Percentiles rank a stretch among this genome's conserved stretches.
These are phyloP conservation scores for Macquaria ambigua DNA, from an alignment of 2,113 vertebrate genomes.

Conservation along the genomic window DNA sequence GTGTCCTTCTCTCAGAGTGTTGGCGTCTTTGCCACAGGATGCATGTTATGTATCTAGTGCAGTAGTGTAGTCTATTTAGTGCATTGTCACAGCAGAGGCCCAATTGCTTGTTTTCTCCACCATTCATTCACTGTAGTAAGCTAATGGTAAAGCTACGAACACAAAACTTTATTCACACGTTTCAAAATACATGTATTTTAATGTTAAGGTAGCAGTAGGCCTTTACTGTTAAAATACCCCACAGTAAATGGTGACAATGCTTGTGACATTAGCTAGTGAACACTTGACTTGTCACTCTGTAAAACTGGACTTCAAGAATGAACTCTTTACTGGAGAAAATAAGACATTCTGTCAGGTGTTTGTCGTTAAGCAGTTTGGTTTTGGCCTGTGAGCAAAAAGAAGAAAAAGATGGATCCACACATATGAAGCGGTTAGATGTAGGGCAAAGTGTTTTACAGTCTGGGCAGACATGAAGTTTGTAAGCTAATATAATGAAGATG, in stretches of 20 bases:
- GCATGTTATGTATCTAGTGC: not conserved
- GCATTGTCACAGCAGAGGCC: not conserved
- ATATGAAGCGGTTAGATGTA: not conserved
- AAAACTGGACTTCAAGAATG: not conserved
- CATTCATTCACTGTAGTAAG: not conserved
- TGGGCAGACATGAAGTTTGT: not conserved
- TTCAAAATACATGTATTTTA: not conserved
- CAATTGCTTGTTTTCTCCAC: not conserved
- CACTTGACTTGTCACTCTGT: not conserved
- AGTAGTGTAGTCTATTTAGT: not conserved
- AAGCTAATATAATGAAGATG: constrained; percentile 2
- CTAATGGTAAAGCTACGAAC: not conserved
- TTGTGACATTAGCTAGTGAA: not conserved
- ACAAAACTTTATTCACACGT: not conserved
- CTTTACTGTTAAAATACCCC: not conserved
- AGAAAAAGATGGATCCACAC: not conserved
- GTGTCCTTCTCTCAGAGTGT: not conserved
- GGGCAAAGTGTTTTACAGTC: not conserved
- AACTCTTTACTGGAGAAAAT: not conserved
- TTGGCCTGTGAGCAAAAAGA: not conserved
- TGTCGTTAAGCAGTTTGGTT: not conserved
- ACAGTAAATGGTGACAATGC: not conserved
- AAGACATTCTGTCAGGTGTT: not conserved
- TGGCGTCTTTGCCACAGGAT: not conserved
- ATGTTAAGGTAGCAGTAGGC: not conserved